These are phyloP conservation scores for Chiridota heheva DNA, from an alignment of 35 echinoderm and acorn worm species.

Conservation along the genomic window DNA sequence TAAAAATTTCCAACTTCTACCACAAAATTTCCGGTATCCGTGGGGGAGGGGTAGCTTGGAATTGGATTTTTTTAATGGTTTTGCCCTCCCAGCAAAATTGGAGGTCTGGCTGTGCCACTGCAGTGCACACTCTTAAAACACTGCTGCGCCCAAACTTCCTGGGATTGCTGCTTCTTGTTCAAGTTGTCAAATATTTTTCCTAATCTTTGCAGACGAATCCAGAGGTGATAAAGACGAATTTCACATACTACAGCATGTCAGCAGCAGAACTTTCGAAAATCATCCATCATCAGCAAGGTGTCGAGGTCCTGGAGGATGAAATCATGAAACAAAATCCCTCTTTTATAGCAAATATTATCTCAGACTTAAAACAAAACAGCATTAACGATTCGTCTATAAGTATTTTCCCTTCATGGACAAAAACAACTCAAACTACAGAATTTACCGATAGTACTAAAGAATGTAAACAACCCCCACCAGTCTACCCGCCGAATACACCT, in stretches of 20 bases:
- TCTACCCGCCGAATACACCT: conserved; percentile 48
- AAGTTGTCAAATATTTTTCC: neutral
- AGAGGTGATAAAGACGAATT: conserved; percentile 62
- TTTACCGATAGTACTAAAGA: no score
- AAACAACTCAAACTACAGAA: no score
- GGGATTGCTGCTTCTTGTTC: neutral
- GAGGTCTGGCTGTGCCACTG: neutral
- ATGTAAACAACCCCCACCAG: no score
- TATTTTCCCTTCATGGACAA: conserved; percentile 10
- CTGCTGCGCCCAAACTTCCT: neutral
- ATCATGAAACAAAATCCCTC: conserved; percentile 21
- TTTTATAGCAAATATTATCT: conserved; percentile 27
- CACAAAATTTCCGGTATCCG: no score
- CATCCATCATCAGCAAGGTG: neutral
- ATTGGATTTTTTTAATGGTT: no score
- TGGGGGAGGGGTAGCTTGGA: no score
- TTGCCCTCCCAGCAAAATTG: no score
- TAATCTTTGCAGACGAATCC: neutral
- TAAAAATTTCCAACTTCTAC: no score
- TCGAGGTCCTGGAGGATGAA: neutral
- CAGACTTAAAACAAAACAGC: conserved; percentile 16
- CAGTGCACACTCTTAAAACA: neutral
- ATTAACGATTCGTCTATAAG: conserved; percentile 10
- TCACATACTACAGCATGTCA: conserved; percentile 53
- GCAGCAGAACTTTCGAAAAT: conserved; percentile 9